phyloP scores from a whole-genome alignment of 1,140 invertebrate species.

The Drosophila repletoides region DNA sequence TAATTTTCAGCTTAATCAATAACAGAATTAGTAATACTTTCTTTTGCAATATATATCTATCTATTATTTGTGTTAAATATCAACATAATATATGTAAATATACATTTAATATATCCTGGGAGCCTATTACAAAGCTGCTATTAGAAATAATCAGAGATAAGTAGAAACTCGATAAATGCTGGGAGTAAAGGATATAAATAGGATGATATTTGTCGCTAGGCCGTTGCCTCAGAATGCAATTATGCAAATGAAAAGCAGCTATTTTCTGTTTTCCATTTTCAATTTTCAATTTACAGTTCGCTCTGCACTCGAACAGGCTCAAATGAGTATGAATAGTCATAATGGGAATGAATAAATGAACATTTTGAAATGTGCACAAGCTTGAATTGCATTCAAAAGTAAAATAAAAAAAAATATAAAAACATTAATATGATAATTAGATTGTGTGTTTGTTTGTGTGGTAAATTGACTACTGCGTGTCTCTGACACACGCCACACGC shows the following conservation, averaged over 20 bases:
- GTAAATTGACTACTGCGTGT: background rate
- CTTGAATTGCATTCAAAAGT: background rate
- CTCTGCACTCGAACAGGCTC: background rate
- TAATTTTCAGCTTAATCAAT: no score
- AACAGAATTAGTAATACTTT: no score
- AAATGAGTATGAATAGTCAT: no score
- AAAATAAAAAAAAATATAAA: background rate
- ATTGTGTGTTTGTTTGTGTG: background rate
- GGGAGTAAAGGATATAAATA: background rate
- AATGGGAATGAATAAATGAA: no score
- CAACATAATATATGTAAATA: no score
- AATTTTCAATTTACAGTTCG: slow-evolving; percentile 1
- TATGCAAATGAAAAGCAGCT: slow-evolving; percentile 20
- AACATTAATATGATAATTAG: slow-evolving; percentile 22
- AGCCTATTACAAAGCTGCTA: no score
- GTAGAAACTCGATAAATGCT: no score
- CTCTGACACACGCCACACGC: background rate
- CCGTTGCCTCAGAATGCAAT: slow-evolving; percentile 10
- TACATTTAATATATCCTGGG: no score
- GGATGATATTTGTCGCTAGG: background rate
- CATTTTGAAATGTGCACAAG: background rate
- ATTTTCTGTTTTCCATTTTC: slow-evolving; percentile 5
- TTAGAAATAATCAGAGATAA: no score
- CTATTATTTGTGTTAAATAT: no score
- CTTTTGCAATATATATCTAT: no score